These are phyloP conservation scores for Meghimatium bilineatum DNA, from an alignment of 2,888 invertebrate species.

Conservation along the genomic window DNA sequence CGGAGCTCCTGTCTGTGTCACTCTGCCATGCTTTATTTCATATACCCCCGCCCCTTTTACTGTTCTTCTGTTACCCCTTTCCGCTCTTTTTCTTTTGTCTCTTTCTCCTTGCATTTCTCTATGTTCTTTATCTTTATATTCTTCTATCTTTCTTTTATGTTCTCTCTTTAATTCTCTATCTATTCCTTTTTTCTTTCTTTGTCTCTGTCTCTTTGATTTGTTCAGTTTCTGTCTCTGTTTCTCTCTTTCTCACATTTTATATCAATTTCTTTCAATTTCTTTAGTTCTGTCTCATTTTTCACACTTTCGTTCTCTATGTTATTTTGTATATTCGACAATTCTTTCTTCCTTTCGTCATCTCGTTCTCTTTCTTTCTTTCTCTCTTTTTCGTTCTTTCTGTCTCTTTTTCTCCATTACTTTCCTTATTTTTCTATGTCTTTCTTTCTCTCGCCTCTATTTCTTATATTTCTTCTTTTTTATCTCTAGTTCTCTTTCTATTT, in stretches of 20 bases:
- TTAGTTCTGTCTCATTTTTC: not conserved
- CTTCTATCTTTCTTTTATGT: not conserved
- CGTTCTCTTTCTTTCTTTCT: not conserved
- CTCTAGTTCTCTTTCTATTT: not conserved
- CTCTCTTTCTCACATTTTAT: not conserved
- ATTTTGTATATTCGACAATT: too few species aligned
- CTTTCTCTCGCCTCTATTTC: not conserved
- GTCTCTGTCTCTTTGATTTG: not conserved
- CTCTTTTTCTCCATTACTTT: not conserved
- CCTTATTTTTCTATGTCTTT: not conserved
- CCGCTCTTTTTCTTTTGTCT: not conserved
- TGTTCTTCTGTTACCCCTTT: not conserved
- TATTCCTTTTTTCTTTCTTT: not conserved
- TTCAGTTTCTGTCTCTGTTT: not conserved
- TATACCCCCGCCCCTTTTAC: too few species aligned
- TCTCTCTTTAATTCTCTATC: not conserved
- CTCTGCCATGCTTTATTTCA: too few species aligned
- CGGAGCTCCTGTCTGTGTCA: too few species aligned
- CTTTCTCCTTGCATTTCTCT: not conserved
- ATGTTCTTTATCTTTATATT: not conserved
- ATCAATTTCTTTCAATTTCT: not conserved
- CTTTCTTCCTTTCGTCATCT: not conserved
- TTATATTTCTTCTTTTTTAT: not conserved
- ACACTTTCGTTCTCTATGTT: not conserved
- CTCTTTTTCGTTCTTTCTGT: not conserved